phyloP scores from a whole-genome alignment of 2,888 invertebrate genomes.

The Tenthredo mesomela region DNA sequence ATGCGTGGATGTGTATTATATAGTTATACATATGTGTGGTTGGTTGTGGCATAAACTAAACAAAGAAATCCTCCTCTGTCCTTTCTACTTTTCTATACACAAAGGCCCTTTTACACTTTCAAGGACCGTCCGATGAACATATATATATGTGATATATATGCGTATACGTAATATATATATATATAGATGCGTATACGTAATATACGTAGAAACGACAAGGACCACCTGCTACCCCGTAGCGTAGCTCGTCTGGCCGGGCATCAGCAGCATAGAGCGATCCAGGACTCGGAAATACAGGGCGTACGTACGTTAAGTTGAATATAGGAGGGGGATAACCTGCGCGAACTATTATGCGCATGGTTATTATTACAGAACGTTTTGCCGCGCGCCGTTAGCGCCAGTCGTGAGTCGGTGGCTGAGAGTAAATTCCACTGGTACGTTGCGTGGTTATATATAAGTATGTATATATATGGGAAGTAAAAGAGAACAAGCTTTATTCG shows the following conservation, averaged over 20 bases:
- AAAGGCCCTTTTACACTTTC: conserved; percentile 48
- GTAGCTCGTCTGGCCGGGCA: conserved; percentile 36
- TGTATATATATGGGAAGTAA: not conserved
- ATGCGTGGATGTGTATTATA: not conserved
- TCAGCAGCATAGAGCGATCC: conserved; percentile 34
- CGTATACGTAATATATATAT: not conserved
- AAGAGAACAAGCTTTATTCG: not conserved
- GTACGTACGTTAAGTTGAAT: not conserved
- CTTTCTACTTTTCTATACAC: conserved; percentile 36
- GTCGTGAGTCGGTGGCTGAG: conserved; percentile 48
- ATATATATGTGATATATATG: not conserved
- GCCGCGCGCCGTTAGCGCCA: conserved; percentile 48
- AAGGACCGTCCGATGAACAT: conserved; percentile 20
- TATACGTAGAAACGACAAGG: conserved; percentile 21
- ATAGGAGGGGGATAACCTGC: conserved; percentile 11
- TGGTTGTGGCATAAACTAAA: conserved; percentile 22
- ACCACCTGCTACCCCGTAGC: conserved; percentile 46
- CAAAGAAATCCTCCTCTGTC: conserved; percentile 44
- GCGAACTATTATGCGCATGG: conserved; percentile 18
- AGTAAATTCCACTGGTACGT: conserved; percentile 47
- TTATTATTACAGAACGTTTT: conserved; percentile 7
- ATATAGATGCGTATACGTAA: not conserved
- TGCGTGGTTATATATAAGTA: conserved; percentile 25
- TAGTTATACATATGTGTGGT: not conserved
- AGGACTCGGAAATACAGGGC: conserved; percentile 45